These are phyloP conservation scores for Sphyrna mokarran DNA, from an alignment of 2,113 vertebrate genomes.

Conservation along the genomic window DNA sequence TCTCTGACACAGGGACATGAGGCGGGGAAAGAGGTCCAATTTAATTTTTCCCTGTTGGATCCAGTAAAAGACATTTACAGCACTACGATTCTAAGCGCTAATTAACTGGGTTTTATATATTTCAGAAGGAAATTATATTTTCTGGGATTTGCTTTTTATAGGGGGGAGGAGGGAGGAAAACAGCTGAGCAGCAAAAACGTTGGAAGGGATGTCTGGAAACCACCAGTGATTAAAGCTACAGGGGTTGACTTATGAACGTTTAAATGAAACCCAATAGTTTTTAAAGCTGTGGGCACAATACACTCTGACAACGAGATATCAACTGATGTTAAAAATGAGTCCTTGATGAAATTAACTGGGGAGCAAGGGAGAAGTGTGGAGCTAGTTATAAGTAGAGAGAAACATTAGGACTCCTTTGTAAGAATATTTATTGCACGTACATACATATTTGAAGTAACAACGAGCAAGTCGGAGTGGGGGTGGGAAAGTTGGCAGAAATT, in stretches of 20 bases:
- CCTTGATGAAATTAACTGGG: neutral
- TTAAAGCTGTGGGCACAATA: constrained; percentile 45
- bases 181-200: constrained; percentile 31
- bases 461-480: constrained; percentile 57
- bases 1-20: neutral
- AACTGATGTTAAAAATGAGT: neutral
- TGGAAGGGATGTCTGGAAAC: constrained; percentile 47
- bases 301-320: constrained; percentile 48
- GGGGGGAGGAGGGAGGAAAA: neutral
- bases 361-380: neutral
- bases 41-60: neutral
- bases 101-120: constrained; percentile 22
- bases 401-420: constrained; percentile 59
- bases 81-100: neutral
- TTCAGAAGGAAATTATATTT: constrained; percentile 31
- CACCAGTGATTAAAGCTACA: constrained; percentile 49
- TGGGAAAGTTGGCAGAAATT: constrained; percentile 76
- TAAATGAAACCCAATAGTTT: constrained; percentile 55
- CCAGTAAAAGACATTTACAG: neutral
- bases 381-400: constrained; percentile 55
- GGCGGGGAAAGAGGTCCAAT: neutral
- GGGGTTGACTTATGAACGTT: constrained; percentile 53
- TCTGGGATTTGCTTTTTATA: constrained; percentile 21
- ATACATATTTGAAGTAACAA: constrained; percentile 57
- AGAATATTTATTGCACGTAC: constrained; percentile 63